Conservation (phyloP, 1,140 invertebrate species). For the Cydia strobilella region DNA sequence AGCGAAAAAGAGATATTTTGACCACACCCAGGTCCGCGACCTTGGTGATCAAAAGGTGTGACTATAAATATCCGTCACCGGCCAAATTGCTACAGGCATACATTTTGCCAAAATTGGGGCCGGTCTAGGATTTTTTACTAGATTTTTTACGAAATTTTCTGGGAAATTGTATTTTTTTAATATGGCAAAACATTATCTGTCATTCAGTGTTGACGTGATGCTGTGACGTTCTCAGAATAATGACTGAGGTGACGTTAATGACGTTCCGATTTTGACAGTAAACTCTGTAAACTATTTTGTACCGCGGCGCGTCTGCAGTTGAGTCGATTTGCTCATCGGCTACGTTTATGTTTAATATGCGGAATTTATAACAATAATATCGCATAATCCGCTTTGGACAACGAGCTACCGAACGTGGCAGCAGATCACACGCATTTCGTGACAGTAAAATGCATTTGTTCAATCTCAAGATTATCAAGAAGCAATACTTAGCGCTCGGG, state of each 20-base stretch:
- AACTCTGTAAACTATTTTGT: conserved; percentile 28
- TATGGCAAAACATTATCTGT: neutral
- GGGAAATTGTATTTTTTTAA: neutral
- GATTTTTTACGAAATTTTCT: no score
- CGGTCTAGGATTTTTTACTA: no score
- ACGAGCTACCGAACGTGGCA: neutral
- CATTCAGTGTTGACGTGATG: conserved; percentile 4
- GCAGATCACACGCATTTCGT: conserved; percentile 20
- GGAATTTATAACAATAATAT: conserved; percentile 25
- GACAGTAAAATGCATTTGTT: conserved; percentile 75
- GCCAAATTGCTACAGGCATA: no score
- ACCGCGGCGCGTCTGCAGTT: conserved; percentile 27
- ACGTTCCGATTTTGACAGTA: conserved; percentile 26
- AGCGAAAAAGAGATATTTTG: no score
- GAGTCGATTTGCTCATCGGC: conserved; percentile 19
- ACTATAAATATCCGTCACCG: no score
- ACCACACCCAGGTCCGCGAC: no score
- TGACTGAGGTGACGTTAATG: conserved; percentile 1
- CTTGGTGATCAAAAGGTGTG: no score
- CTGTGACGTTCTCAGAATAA: neutral
- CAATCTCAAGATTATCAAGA: conserved; percentile 58
- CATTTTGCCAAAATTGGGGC: no score
- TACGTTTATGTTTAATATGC: conserved; percentile 19
- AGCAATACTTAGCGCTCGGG: conserved; percentile 73
- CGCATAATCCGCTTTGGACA: conserved; percentile 3